phyloP scores from a whole-genome alignment of 2,888 invertebrate genomes.

The Nudaria mundana region DNA sequence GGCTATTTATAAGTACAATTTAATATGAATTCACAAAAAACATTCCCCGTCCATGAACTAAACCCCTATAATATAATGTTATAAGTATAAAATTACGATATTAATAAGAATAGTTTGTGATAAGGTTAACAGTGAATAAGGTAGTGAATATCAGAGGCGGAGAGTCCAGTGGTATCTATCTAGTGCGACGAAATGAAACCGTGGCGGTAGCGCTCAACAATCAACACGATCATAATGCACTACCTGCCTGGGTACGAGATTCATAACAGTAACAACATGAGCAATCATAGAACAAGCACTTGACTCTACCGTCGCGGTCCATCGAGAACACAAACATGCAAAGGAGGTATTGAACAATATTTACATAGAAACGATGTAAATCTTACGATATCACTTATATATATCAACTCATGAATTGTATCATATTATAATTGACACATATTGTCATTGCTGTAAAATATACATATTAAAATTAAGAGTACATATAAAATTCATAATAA shows the following conservation, averaged over 20 bases:
- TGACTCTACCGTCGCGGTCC: conserved; percentile 29
- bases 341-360: conserved; percentile 43
- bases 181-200: conserved; percentile 45
- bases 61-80: conserved; percentile 72
- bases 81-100: conserved; percentile 76
- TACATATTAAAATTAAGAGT: conserved; percentile 49
- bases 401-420: conserved; percentile 53
- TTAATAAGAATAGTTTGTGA: conserved; percentile 63
- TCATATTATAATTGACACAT: conserved; percentile 69
- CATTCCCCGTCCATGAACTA: conserved; percentile 76
- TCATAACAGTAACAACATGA: conserved; percentile 55
- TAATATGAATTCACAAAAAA: conserved; percentile 78
- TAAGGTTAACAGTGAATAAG: conserved; percentile 69
- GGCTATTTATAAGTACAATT: conserved; percentile 79
- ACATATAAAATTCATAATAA: conserved; percentile 37
- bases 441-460: conserved; percentile 65
- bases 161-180: conserved; percentile 26
- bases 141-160: conserved; percentile 45
- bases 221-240: conserved; percentile 41
- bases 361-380: conserved; percentile 42
- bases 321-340: conserved; percentile 36
- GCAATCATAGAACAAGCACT: conserved; percentile 42
- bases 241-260: conserved; percentile 54
- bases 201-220: conserved; percentile 52
- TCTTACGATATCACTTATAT: conserved; percentile 29